Percentiles rank a stretch among this genome's conserved stretches.
Conservation (phyloP, 1,140 invertebrate species). For the Araneus ventricosus region DNA sequence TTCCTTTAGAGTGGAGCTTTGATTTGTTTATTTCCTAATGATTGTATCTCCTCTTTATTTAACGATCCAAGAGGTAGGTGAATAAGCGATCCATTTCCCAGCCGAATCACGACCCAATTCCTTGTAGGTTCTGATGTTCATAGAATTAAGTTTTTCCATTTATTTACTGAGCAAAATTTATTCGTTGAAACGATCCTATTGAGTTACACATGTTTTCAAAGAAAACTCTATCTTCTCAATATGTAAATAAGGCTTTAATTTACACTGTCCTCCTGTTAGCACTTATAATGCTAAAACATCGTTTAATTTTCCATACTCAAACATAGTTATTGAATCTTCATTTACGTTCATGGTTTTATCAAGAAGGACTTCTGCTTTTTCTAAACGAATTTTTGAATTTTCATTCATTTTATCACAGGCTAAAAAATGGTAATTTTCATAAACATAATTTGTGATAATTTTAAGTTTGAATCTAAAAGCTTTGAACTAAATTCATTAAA, state of each 20-base stretch:
- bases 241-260: constrained; percentile 40
- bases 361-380: too few relatives aligned
- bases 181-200: too few relatives aligned
- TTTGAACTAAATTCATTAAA: not conserved
- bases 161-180: not conserved
- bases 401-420: not conserved
- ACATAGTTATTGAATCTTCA: constrained; percentile 25
- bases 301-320: not conserved
- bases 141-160: constrained; percentile 22
- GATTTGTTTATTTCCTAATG: too few relatives aligned
- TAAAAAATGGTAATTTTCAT: constrained; percentile 28
- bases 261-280: too few relatives aligned
- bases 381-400: too few relatives aligned
- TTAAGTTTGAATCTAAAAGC: constrained; percentile 19
- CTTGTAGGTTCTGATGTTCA: not conserved
- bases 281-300: not conserved
- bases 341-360: not conserved
- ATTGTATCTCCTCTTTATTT: too few relatives aligned
- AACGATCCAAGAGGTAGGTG: too few relatives aligned
- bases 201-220: too few relatives aligned
- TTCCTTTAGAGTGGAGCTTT: too few relatives aligned
- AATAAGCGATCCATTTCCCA: too few relatives aligned
- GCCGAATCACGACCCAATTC: too few relatives aligned
- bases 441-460: not conserved
- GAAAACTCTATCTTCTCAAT: constrained; percentile 1